Percentiles rank a stretch among this genome's conserved stretches.
Evolutionary conservation across 2,888 invertebrate species (phyloP).

Genomic region (Acronicta leporina): DNA sequence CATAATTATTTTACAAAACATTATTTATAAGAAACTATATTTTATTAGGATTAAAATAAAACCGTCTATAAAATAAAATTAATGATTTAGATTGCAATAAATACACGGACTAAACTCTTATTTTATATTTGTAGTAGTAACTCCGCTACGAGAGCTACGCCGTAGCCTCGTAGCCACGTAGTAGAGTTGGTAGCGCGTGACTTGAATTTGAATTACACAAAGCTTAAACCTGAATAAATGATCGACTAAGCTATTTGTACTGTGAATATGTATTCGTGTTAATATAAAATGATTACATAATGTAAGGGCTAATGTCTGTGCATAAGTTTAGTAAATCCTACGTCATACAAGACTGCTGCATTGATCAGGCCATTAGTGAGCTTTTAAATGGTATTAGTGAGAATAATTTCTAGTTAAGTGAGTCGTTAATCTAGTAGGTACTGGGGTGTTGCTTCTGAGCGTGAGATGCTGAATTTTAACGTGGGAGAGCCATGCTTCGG

Average conservation of each 20-base stretch:
- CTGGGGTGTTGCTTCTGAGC: no score
- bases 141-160: slow-evolving; percentile 45
- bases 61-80: neutral
- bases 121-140: slow-evolving; percentile 49
- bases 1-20: no score
- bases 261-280: slow-evolving; percentile 5
- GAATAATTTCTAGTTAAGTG: no score
- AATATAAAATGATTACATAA: neutral
- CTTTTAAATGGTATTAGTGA: no score
- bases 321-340: no score
- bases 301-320: neutral
- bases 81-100: slow-evolving; percentile 39
- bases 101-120: slow-evolving; percentile 49
- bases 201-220: slow-evolving; percentile 48
- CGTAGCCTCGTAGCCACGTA: slow-evolving; percentile 44
- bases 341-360: no score
- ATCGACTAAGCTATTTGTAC: slow-evolving; percentile 32
- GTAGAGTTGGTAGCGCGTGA: slow-evolving; percentile 48
- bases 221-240: slow-evolving; percentile 43
- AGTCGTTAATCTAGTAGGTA: no score
- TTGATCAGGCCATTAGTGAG: no score
- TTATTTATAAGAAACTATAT: no score
- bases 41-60: no score
- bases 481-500: no score
- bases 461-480: no score